Base-by-base conservation (phyloP, 2,797 vertebrate genomes). In the Sebastes steindachneri region DNA sequence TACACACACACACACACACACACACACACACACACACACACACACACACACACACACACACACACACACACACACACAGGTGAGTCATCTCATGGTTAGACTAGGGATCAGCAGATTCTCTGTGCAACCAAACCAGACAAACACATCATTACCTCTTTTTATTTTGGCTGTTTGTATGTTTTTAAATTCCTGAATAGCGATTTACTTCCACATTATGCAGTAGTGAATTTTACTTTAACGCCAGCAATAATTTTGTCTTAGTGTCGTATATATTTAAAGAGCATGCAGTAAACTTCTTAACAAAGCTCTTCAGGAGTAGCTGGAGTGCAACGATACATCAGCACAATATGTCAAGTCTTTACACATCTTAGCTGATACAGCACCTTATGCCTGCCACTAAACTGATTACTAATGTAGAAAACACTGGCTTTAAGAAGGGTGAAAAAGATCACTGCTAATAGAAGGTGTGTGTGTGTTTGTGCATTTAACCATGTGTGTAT, bases 361-460 rank as follows among this genome's bases (percentile, higher is more conserved):
- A 69, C 41, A 59, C 68, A 72, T 80, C 85, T 54, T 58, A 60
- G 89, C 86, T 88, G 79, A 86, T 79, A 68, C 68, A 83, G 87
- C 84, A 88, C 64, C 58, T 83, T 74, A 65, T 74, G 73, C 45
- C 69, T 84, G 68, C 53, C 68, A 80, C 73, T 83, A 82, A 85
- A 84, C 68, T 80, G 83, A 86, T 84, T 80, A 83, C 78, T 68
- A 65, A 78, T 68, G 77, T 68, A 73, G 65, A 78, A 79, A 87
- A 84, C 59, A 63, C 33, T 26, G 41, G 31, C 54, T 75, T 80
- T 83, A 71, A 80, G 68, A 60, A 19, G 70, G 55, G 6, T 68
- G 73, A 75, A 66, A 63, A 75, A 33, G 68, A 86, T 83, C 70
- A 48, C 31, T 75, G 66, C 68, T 75, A 64, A 66, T 72, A 72